phyloP scores from a whole-genome alignment of 2,888 invertebrate genomes.

The Thymelicus sylvestris region DNA sequence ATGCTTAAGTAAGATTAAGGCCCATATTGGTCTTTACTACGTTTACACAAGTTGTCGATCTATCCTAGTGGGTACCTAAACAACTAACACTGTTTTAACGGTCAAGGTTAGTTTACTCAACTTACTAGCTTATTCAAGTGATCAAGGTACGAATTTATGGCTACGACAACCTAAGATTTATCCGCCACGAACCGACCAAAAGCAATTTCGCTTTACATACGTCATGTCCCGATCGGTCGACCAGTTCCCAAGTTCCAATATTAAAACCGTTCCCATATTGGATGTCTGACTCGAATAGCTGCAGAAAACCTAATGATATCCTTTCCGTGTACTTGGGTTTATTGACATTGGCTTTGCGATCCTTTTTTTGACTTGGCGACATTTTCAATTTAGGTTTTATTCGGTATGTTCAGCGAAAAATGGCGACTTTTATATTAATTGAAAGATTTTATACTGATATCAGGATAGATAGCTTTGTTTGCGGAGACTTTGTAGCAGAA shows the following conservation, averaged over 20 bases:
- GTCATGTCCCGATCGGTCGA: background rate
- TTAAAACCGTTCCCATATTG: slow-evolving; percentile 1
- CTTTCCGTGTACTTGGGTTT: background rate
- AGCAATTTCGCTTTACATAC: background rate
- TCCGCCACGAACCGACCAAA: background rate
- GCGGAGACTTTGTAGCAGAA: too few species aligned
- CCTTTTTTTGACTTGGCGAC: background rate
- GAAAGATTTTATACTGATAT: too few species aligned
- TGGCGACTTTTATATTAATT: too few species aligned
- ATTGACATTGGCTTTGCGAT: background rate
- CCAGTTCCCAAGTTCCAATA: background rate
- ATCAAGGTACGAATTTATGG: background rate
- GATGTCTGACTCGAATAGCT: background rate
- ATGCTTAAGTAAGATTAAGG: too few species aligned
- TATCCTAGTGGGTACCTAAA: too few species aligned
- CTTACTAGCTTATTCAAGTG: background rate
- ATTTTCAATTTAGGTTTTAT: background rate
- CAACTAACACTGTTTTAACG: too few species aligned
- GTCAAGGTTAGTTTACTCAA: too few species aligned
- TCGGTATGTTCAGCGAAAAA: background rate
- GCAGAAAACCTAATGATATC: background rate
- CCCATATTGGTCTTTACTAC: too few species aligned
- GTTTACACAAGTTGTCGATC: too few species aligned
- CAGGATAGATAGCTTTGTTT: too few species aligned
- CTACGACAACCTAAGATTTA: background rate